A percentile compares a stretch with the other conserved stretches of the same genome.
These are phyloP conservation scores for Tokudaia muenninki DNA, from an alignment of 2,797 vertebrate genomes.

Conservation along the genomic window DNA sequence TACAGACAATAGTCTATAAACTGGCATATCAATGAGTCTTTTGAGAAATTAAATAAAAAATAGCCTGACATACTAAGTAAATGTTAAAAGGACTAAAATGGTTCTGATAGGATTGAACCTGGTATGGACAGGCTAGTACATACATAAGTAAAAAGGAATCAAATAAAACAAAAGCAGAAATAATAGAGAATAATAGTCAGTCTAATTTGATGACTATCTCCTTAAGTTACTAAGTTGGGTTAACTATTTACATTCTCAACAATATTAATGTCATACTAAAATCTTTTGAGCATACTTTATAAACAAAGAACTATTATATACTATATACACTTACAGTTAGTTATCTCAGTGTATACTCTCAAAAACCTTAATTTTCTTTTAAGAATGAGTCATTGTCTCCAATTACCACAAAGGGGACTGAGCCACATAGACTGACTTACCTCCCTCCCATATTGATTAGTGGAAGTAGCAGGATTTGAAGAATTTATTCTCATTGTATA, in stretches of 20 bases:
- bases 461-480: slow-evolving; percentile 24
- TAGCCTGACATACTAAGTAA: neutral
- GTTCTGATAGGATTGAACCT: neutral
- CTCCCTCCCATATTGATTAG: neutral
- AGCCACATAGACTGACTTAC: neutral
- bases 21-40: neutral
- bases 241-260: neutral
- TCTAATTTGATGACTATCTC: neutral
- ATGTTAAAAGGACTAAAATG: slow-evolving; percentile 14
- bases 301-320: neutral
- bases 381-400: neutral
- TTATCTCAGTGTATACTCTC: slow-evolving; percentile 26
- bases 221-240: neutral
- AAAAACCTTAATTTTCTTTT: neutral
- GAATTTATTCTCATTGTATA: neutral
- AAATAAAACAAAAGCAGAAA: neutral
- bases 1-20: slow-evolving; percentile 21
- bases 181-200: neutral
- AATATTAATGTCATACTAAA: neutral
- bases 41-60: slow-evolving; percentile 27
- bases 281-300: neutral
- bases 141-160: neutral
- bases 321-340: neutral
- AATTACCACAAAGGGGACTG: neutral
- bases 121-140: neutral